Evolutionary conservation across 2,113 vertebrate genomes (phyloP).

Genomic region (Verasper variegatus): DNA sequence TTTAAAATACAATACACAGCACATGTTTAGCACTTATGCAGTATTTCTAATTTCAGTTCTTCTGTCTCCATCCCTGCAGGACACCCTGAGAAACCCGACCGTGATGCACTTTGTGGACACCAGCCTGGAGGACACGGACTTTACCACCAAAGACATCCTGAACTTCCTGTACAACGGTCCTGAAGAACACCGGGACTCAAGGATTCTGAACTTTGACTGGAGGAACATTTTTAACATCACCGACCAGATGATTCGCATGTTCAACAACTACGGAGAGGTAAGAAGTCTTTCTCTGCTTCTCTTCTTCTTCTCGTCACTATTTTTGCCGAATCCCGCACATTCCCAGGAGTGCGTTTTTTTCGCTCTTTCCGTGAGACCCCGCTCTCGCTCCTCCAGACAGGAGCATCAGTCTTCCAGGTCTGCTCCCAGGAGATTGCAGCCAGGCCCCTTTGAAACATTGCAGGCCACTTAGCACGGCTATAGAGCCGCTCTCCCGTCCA

Average conservation of each 20-base stretch:
- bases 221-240: constrained; percentile 87
- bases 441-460: constrained; percentile 48
- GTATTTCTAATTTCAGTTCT: no score
- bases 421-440: constrained; percentile 50
- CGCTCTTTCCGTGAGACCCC: not conserved
- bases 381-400: constrained; percentile 30
- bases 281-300: constrained; percentile 42
- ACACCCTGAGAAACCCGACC: constrained; percentile 90
- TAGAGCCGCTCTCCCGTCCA: constrained; percentile 52
- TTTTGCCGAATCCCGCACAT: constrained; percentile 17
- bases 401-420: constrained; percentile 52
- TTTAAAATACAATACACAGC: no score
- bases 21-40: no score
- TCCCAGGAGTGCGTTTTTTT: constrained; percentile 11
- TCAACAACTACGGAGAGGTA: constrained; percentile 91
- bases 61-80: constrained; percentile 75
- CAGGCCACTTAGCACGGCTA: constrained; percentile 70
- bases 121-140: constrained; percentile 79
- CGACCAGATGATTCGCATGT: constrained; percentile 82
- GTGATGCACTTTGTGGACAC: constrained; percentile 87
- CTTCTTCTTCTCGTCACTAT: not conserved
- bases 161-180: constrained; percentile 88
- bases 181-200: constrained; percentile 62
- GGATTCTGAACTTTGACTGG: constrained; percentile 87
- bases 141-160: constrained; percentile 86